Conservation (phyloP, 2,888 invertebrate species). For the Apamea crenata region DNA sequence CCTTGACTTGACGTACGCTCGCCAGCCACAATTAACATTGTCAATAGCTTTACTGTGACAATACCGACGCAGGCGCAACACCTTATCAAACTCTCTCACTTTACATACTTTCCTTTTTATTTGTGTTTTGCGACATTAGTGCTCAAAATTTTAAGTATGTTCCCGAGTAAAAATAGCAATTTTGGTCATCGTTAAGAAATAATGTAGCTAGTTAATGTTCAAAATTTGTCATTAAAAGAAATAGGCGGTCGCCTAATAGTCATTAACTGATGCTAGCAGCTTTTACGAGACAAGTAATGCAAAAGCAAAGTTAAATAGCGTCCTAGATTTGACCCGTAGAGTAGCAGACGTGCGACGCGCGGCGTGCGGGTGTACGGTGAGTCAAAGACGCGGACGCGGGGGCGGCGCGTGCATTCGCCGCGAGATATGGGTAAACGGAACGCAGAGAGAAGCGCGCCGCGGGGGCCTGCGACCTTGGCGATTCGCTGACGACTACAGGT, state of each 20-base stretch:
- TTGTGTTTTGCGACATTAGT: constrained; percentile 28
- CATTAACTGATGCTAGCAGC: constrained; percentile 12
- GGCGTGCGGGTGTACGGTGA: constrained; percentile 78
- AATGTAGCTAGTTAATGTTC: background rate
- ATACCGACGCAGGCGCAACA: constrained; percentile 83
- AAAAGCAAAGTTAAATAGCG: constrained; percentile 73
- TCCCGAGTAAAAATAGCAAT: background rate
- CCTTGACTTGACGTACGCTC: constrained; percentile 85
- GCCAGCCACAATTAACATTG: constrained; percentile 85
- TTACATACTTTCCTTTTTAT: constrained; percentile 79
- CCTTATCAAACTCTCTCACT: constrained; percentile 69
- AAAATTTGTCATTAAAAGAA: constrained; percentile 15
- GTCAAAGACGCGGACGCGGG: constrained; percentile 83
- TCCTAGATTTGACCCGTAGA: constrained; percentile 81
- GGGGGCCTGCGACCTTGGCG: constrained; percentile 88
- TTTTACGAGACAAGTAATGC: constrained; percentile 48
- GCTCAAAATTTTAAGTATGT: background rate
- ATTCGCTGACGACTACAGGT: constrained; percentile 89
- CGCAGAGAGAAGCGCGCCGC: constrained; percentile 84
- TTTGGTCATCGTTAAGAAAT: background rate
- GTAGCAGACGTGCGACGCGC: constrained; percentile 68
- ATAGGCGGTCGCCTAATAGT: constrained; percentile 9
- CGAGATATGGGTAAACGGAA: constrained; percentile 90
- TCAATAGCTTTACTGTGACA: constrained; percentile 81
- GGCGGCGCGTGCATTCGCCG: constrained; percentile 86